Conservation (phyloP, 1,140 invertebrate species). For the Octopus bimaculoides region DNA sequence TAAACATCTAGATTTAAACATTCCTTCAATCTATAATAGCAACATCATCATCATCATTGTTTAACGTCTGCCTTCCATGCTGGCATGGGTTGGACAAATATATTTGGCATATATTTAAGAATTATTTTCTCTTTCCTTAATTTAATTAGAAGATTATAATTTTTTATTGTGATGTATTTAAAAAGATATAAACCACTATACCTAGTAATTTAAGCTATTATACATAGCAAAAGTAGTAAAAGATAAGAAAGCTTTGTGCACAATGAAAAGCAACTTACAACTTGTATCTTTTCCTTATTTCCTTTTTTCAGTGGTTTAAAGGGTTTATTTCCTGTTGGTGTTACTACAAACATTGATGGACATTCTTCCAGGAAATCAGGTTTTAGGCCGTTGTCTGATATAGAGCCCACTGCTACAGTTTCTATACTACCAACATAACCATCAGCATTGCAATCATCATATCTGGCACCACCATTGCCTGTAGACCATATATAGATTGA, state of each 20-base stretch:
- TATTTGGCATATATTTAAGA: too few relatives aligned
- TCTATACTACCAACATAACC: conserved; percentile 58
- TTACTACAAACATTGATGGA: conserved; percentile 55
- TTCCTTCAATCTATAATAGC: too few relatives aligned
- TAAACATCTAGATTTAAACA: too few relatives aligned
- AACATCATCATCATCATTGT: too few relatives aligned
- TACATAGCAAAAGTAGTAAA: background rate
- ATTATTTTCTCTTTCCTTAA: too few relatives aligned
- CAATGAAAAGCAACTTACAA: conserved; percentile 32
- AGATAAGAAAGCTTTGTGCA: background rate
- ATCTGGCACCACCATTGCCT: conserved; percentile 57
- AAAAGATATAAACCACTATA: too few relatives aligned
- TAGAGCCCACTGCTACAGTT: conserved; percentile 55
- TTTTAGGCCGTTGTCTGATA: conserved; percentile 46
- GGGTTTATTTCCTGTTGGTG: conserved; percentile 53
- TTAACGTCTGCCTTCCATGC: too few relatives aligned
- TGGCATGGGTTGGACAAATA: too few relatives aligned
- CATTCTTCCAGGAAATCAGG: conserved; percentile 58
- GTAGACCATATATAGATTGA: conserved; percentile 60
- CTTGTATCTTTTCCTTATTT: conserved; percentile 39
- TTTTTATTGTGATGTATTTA: too few relatives aligned
- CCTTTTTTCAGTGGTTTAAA: conserved; percentile 21
- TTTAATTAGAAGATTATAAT: too few relatives aligned
- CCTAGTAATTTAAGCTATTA: too few relatives aligned
- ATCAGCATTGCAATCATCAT: conserved; percentile 58